Percentiles rank a stretch among this genome's conserved stretches.
phyloP scores from a whole-genome alignment of 2,797 vertebrate genomes.

The Oreochromis mossambicus region DNA sequence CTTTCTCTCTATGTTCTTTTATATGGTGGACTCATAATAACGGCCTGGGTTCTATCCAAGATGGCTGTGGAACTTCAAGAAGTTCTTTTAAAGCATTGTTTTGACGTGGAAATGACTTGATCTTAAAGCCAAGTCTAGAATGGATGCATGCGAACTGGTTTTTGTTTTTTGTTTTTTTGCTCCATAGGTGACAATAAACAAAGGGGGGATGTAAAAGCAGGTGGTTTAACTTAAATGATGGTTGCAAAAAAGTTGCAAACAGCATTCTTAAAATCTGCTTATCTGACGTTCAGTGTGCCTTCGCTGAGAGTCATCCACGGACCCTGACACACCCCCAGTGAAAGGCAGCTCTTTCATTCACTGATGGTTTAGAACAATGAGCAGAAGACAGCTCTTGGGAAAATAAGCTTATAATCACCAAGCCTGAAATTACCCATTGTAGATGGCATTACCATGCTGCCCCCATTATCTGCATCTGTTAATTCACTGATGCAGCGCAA shows the following conservation, averaged over 20 bases:
- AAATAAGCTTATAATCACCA: background rate
- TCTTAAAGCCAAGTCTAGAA: background rate
- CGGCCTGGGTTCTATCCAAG: background rate
- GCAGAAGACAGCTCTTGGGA: background rate
- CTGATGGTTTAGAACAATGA: background rate
- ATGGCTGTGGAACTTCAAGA: background rate
- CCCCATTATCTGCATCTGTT: background rate
- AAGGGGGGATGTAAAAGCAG: background rate
- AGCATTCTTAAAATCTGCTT: background rate
- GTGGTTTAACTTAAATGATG: rapidly evolving
- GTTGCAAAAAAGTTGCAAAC: background rate
- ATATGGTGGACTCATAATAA: background rate
- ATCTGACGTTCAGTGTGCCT: background rate
- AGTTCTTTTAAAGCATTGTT: background rate
- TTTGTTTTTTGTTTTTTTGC: rapidly evolving
- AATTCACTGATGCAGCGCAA: background rate
- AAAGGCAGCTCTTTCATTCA: background rate
- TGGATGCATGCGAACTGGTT: background rate
- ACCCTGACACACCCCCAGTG: background rate
- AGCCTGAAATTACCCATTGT: background rate
- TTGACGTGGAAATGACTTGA: background rate
- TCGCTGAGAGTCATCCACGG: background rate
- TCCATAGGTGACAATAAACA: background rate
- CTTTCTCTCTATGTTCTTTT: background rate
- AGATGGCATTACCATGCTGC: background rate